phyloP scores from a whole-genome alignment of 1,140 invertebrate species.

The Triops longicaudatus region DNA sequence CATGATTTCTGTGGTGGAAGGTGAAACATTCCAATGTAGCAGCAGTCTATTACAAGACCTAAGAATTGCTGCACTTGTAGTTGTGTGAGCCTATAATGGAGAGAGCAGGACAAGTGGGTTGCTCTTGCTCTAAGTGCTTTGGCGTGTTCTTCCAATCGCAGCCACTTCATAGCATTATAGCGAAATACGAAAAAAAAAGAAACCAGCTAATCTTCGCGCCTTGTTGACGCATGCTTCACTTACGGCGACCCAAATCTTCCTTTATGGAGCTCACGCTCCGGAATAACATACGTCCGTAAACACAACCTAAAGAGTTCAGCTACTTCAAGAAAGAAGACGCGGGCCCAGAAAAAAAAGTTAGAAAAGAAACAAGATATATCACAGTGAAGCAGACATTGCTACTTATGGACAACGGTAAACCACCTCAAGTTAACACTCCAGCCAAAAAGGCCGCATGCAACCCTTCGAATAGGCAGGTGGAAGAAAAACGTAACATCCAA shows the following conservation, averaged over 20 bases:
- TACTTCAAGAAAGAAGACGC: neutral
- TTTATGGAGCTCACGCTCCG: neutral
- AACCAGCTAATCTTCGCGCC: conserved; percentile 11
- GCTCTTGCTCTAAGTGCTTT: conserved; percentile 15
- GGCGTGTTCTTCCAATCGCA: conserved; percentile 4
- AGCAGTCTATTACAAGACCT: neutral
- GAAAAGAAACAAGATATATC: neutral
- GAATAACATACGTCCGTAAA: neutral
- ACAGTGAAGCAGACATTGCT: neutral
- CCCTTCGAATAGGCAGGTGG: neutral
- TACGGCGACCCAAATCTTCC: conserved; percentile 10
- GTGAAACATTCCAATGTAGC: neutral
- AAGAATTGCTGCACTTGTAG: conserved; percentile 11
- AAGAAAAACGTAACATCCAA: neutral
- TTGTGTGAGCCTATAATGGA: conserved; percentile 11
- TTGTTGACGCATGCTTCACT: conserved; percentile 14
- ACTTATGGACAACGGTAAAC: neutral
- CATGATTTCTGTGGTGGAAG: neutral
- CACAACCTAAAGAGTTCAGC: neutral
- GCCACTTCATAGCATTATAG: conserved; percentile 15
- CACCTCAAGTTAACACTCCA: neutral
- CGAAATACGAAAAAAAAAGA: neutral
- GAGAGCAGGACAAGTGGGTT: neutral
- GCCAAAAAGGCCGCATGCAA: neutral
- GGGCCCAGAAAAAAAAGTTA: too few relatives aligned